Evolutionary conservation across 2,797 vertebrate genomes (phyloP), one percentile per base, ranked within the genome.

Genomic region (Anguilla anguilla): DNA sequence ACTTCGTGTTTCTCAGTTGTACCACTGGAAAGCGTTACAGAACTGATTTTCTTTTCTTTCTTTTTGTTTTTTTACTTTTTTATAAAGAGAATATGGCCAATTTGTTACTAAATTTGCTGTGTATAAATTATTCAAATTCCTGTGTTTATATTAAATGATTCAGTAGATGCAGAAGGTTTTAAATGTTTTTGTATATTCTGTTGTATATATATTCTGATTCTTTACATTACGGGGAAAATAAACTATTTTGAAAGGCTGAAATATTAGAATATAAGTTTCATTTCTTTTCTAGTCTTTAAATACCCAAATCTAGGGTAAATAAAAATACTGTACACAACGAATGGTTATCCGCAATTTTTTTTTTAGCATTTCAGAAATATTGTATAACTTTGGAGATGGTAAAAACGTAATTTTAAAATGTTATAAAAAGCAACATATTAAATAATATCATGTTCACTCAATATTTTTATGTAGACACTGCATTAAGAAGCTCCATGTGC

Each of bases 261-360:
- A 96, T 97, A 97, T 95, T 95, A 96, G 96, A 95, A 96, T 92
- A 96, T 96, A 96, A 96, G 95, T 97, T 98, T 97, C 97, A 97
- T 97, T 98, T 97, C 96, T 97, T 97, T 97, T 97, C 96, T 97
- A 97, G 95, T 97, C 96, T 97, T 97, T 98, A 95, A 97, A 94
- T 96, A 97, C 97, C 97, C 97, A 96, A 96, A 96, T 97, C 97
- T 98, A 98, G 97, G 96, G 97, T 98, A 96, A 99, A 98, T 98
- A 98, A 98, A 95, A 98, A 95, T 94, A 96, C 82, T 97, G 96
- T 98, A 98, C 97, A 97, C 97, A 98, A 94, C 91, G 88, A 87
- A 89, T 89, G 79, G 6, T 82, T 25, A 82, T 49, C 19, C 57
- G 28, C 51, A 49, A 55, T 88, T 59, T 72, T 11, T 11, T 35